phyloP scores from a whole-genome alignment of 1,140 invertebrate genomes.

The Monochamus saltuarius region DNA sequence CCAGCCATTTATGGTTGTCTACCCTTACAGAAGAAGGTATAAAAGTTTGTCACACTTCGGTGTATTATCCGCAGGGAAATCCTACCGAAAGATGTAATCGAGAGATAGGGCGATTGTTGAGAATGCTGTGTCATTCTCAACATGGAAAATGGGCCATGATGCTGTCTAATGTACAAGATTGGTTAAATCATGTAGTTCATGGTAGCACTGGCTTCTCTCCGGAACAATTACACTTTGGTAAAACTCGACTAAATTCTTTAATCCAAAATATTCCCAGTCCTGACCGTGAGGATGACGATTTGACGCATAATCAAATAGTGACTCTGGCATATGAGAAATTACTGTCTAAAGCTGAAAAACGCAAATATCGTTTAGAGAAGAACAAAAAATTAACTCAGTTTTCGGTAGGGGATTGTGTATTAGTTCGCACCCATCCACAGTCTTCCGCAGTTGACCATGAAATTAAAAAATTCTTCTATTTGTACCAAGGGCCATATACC shows the following conservation, averaged over 20 bases:
- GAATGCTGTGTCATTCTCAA: slow-evolving; percentile 7
- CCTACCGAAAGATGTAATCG: slow-evolving; percentile 8
- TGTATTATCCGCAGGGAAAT: slow-evolving; percentile 16
- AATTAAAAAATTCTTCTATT: slow-evolving; percentile 10
- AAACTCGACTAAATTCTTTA: slow-evolving; percentile 1
- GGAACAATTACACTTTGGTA: slow-evolving; percentile 6
- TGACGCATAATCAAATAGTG: neutral
- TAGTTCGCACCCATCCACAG: slow-evolving; percentile 7
- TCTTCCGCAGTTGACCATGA: slow-evolving; percentile 1
- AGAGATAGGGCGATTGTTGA: slow-evolving; percentile 3
- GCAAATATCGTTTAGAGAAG: no score
- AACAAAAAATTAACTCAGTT: neutral
- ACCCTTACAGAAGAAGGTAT: neutral
- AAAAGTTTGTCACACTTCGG: slow-evolving; percentile 6
- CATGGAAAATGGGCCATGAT: slow-evolving; percentile 9
- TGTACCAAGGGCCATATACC: slow-evolving; percentile 6
- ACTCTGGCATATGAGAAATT: no score
- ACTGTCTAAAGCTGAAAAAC: neutral
- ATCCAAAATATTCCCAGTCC: no score
- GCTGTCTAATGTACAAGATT: slow-evolving; percentile 1
- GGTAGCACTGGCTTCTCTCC: slow-evolving; percentile 1
- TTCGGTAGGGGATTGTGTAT: slow-evolving; percentile 2
- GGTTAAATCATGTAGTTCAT: neutral
- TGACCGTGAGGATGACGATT: no score
- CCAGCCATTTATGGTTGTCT: neutral